Evolutionary conservation across 2,888 invertebrate species (phyloP).

Genomic region (Cheilosia grossa): DNA sequence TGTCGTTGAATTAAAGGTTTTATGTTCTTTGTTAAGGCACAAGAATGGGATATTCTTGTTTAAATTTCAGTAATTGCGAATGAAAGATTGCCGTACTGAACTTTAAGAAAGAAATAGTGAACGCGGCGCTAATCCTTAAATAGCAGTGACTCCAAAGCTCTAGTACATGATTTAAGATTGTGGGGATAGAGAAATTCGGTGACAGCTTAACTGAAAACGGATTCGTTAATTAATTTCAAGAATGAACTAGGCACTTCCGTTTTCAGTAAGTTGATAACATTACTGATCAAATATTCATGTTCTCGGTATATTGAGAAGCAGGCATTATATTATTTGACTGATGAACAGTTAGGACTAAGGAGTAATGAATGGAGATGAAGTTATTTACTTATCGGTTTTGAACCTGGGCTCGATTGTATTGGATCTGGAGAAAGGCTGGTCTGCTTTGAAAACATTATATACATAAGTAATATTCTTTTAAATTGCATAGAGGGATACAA

Average conservation of each 20-base stretch:
- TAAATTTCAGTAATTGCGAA: slow-evolving; percentile 10
- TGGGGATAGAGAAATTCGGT: slow-evolving; percentile 1
- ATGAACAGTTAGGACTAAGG: too few species aligned
- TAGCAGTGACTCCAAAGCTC: background rate
- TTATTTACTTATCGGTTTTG: too few species aligned
- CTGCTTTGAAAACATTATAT: too few species aligned
- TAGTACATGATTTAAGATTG: slow-evolving; percentile 18
- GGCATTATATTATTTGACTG: too few species aligned
- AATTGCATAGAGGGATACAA: too few species aligned
- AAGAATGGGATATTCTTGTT: slow-evolving; percentile 23
- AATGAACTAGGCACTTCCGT: slow-evolving; percentile 41
- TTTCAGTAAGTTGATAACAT: slow-evolving; percentile 22
- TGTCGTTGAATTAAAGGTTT: slow-evolving; percentile 44
- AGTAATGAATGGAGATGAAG: too few species aligned
- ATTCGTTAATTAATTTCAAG: slow-evolving; percentile 63
- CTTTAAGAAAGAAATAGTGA: slow-evolving; percentile 16
- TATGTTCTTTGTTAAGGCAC: slow-evolving; percentile 16
- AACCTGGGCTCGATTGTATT: too few species aligned
- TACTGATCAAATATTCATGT: background rate
- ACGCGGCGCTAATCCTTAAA: background rate
- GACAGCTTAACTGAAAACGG: slow-evolving; percentile 53
- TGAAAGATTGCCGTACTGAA: slow-evolving; percentile 4
- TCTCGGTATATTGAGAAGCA: background rate
- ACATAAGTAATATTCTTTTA: too few species aligned
- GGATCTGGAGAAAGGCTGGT: too few species aligned